Evolutionary conservation across 2,888 invertebrate genomes (phyloP), one percentile per base, ranked within the genome.

Genomic region (Athalia cordata): DNA sequence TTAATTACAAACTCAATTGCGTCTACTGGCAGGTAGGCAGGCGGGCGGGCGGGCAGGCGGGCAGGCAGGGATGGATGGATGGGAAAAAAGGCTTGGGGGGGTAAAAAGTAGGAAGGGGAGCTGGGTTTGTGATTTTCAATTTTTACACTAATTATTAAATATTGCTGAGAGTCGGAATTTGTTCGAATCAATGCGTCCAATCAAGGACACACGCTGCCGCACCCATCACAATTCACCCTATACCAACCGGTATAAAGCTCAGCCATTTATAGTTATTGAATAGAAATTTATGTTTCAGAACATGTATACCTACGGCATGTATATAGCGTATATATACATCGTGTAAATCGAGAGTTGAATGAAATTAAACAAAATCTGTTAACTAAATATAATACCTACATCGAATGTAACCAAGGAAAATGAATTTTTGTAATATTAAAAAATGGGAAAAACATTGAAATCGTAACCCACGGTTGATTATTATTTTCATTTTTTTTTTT

Each of bases 151-250:
- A 72, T 57, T 72, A 72, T 72, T 57, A 15, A 72, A 72, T 72
- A 59, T 59, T 72, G 57, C 72, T 45, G 43, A 52, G 47, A 72
- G 72, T 52, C 47, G 59, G 59, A 72, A 72, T 72, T 72, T 59
- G n/a, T 59, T 45, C 72, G 72, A 72, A 72, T 72, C 72, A 72
- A 72, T 72, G 72, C 72, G 72, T 72, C 72, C 72, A 72, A 72
- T 72, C 72, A 72, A 47, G 57, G 59, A 55, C 55, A 55, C n/a
- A n/a, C n/a, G 55, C 11, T n/a, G 55, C 29, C 29, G 29, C 29
- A 29, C 29, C 29, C 29, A 29, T 29, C 29, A 29, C 29, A 29
- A 29, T 29, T 29, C 2, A 29, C 29, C 29, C 29, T 29, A 29
- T 29, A 29, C 29, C 29, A 29, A 29, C 29, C n/a, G 55, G 55